Base-by-base conservation (phyloP, 2,888 invertebrate species). In the Drosophila subquinaria region DNA sequence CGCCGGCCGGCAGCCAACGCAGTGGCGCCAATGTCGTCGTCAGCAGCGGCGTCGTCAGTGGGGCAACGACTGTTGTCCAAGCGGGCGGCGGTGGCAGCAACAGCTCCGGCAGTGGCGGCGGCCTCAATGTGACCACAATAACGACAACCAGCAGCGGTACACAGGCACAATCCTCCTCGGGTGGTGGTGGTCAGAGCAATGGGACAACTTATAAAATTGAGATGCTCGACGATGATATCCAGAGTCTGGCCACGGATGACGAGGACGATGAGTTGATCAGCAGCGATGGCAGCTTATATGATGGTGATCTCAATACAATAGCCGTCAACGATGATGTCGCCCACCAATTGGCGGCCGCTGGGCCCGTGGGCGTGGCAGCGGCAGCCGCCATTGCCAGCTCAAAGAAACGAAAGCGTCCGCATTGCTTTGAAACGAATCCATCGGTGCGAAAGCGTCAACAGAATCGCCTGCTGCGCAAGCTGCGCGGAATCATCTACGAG, bases 391-490 rank as follows among this genome's bases (percentile, higher is more conserved):
- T 98, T 85, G 97, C 97, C 23, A 98, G 98, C 4, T 97, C 98
- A 0, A 98, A 98, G 93, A 98, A 98, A 92, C 95, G 98, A 89
- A 98, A 98, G 94, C 94, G 98, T 84, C 98, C 98, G 43, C 98
- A 98, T 94, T 97, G 97, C 67, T 98, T 98, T 93, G 98, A 99
- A 94, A 98, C 98, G 59, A 98, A 98, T 94, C 98, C 98, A 2
- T 98, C 98, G 42, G 98, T 98, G 81, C 94, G 98, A 88, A 98
- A 98, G 93, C 94, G 98, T 59, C 98, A 98, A 93, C 98, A 98
- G 93, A 98, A 98, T 91, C 95, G 98, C 90, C 94, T 99, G 74
- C 94, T 98, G 63, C 94, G 97, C 77, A 97, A 97, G 94, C 93
- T 98, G 68, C 94, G 97, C 92, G 97, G 97, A 95, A 98, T 98